A percentile compares a stretch with the other conserved stretches of the same genome.
Conservation (phyloP, 1,140 invertebrate genomes). For the Argopecten irradians region DNA sequence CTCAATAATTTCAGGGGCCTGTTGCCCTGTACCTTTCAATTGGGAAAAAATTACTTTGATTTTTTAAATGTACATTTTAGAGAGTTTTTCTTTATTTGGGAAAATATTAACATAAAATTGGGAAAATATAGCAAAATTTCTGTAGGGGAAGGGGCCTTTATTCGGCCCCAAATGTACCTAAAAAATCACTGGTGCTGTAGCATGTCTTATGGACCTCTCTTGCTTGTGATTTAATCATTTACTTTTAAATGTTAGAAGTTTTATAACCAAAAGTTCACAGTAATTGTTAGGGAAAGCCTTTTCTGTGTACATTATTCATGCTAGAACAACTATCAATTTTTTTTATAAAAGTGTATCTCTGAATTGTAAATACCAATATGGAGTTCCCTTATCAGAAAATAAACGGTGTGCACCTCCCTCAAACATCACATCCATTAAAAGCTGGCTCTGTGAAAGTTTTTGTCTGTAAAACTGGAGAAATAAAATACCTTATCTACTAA, state of each 20-base stretch:
- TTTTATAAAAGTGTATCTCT: neutral
- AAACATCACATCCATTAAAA: conserved; percentile 12
- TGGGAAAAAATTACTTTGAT: no score
- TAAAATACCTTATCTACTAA: neutral
- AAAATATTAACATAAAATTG: no score
- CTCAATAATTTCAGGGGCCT: no score
- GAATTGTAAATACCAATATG: neutral
- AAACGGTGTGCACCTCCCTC: neutral
- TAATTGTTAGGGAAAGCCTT: neutral
- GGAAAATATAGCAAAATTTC: no score
- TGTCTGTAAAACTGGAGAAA: neutral
- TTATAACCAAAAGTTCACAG: neutral
- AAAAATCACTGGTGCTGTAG: no score
- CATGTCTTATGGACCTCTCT: no score
- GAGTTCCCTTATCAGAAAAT: conserved; percentile 13
- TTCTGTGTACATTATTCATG: neutral
- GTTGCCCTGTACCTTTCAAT: no score
- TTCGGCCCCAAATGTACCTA: no score
- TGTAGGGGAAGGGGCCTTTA: no score
- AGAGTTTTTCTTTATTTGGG: no score
- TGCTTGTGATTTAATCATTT: neutral
- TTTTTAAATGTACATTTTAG: no score
- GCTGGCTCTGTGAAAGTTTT: neutral
- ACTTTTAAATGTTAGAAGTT: neutral
- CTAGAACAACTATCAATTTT: neutral